These are phyloP conservation scores for Remorina albescens DNA, from an alignment of 2,797 vertebrate species.

Conservation along the genomic window DNA sequence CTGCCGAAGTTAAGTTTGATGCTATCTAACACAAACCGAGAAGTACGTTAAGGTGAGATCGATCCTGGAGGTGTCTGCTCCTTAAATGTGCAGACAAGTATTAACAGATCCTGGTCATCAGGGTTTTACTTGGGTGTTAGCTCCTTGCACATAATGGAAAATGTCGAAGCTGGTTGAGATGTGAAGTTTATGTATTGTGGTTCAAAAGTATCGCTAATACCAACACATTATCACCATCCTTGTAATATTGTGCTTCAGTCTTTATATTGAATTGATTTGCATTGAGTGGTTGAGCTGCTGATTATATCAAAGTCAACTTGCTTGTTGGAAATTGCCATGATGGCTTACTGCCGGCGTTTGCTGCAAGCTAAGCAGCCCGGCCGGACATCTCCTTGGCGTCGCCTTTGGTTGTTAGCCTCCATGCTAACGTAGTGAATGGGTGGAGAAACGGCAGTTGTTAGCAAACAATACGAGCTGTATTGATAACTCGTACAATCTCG, in stretches of 20 bases:
- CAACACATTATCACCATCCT: not conserved
- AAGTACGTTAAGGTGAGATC: not conserved
- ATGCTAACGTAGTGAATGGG: conserved; percentile 49
- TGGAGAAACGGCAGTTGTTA: conserved; percentile 46
- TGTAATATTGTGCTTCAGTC: not conserved
- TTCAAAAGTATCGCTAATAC: not conserved
- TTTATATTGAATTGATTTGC: conserved; percentile 11
- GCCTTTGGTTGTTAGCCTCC: conserved; percentile 39
- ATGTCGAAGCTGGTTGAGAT: not conserved
- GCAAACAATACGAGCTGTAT: conserved; percentile 59
- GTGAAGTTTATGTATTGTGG: conserved; percentile 13
- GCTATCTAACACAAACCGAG: conserved; percentile 35
- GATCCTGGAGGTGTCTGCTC: rapidly evolving
- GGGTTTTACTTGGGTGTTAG: not conserved
- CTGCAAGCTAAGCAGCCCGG: conserved; percentile 42
- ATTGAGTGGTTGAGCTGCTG: rapidly evolving
- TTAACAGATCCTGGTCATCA: rapidly evolving
- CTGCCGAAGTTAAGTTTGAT: conserved; percentile 49
- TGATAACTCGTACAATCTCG: conserved; percentile 28
- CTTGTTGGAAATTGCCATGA: not conserved
- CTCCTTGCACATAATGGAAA: not conserved
- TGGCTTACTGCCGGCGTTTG: conserved; percentile 42
- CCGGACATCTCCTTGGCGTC: conserved; percentile 30
- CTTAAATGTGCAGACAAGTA: rapidly evolving
- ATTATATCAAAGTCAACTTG: not conserved